Base-by-base conservation (phyloP, 64 coral and sea anemone species). In the Hydrozoanthus tunicans region DNA sequence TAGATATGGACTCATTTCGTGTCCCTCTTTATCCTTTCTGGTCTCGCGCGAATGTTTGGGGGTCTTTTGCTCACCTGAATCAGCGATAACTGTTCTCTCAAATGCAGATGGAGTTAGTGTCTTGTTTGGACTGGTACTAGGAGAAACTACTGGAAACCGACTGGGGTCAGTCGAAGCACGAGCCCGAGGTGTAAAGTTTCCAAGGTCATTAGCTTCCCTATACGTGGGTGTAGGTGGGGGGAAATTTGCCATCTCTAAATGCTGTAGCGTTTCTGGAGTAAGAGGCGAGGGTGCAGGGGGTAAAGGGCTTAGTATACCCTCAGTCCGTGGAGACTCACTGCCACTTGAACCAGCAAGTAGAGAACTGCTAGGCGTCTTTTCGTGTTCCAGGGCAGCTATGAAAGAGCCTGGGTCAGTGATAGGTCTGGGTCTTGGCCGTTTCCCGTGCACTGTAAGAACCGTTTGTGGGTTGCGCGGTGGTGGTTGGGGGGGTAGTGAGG, bases 221-320 rank as follows among this genome's bases (percentile, higher is more conserved):
- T 12, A 73, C 55, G 51, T 4, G 2, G 84, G 84, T 6, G 68
- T 88, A 5, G 84, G 84, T 14, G 84, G 84, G 9, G 84, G 84
- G 24, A 74, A 88, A 51, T 88, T 75, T 43, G 84, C 84, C 84
- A 88, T 88, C 24, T 88, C 84, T 59, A 88, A 25, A 24, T 88
- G 54, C 15, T 53, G 20, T 26, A 88, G 59, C 26, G 69, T 17
- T 59, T 88, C 84, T 7, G 84, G 84, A 0, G 78, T 61, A 26
- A 80, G 78, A 26, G 84, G 84, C 0, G 69, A 12, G n/a, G 69
- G 84, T 6, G 84, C 69, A 7, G 69, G 84, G 10, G 84, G 84
- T 0, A 88, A 69, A 6, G 84, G 84, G 67, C 84, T 88, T 4
- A 88, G 84, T 9, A 52, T 74, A 51, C 69, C 52, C 12, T 75